Base-by-base conservation (phyloP, 2,797 vertebrate genomes). In the Enoplosus armatus region DNA sequence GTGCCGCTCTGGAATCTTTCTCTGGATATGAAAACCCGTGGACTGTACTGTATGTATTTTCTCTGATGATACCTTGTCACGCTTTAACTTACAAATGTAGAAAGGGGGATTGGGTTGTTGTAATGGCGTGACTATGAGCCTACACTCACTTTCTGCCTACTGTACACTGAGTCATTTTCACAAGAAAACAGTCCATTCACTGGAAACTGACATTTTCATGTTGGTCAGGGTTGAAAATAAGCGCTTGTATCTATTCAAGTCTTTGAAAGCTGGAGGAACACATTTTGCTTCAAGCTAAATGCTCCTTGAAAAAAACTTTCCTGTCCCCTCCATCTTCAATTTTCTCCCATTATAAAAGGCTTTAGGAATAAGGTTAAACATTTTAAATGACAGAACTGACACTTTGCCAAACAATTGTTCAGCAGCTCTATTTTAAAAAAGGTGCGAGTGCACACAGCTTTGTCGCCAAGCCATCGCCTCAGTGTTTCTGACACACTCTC, bases 21-120 rank as follows among this genome's bases (percentile, higher is more conserved):
- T 85, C 82, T 85, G 65, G 75, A 75, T 79, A 72, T 86, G 67
- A 84, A 84, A 87, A 75, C 73, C 50, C 63, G 81, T 61, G 75
- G 86, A 90, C 89, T 91, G 75, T 75, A 86, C 83, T 90, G 77
- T 87, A 78, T 87, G 84, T 86, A 87, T 84, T 90, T 83, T 76
- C 69, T 85, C 72, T 80, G 75, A 72, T 67, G 64, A 85, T 77
- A 62, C 70, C 51, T 75, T 85, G 66, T 83, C 83, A 87, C 64
- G 65, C 47, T 64, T 82, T 54, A 79, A 72, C 68, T 62, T 54
- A 64, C 70, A 85, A 82, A 80, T 81, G 80, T 84, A 71, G 55
- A 77, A 86, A 68, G 53, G 37, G 61, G 72, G 72, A 15, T 33
- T 33, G 61, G 54, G 48, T 73, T 80, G 76, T 71, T 86, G 59